A percentile compares a stretch with the other conserved stretches of the same genome.
Evolutionary conservation across 2,797 vertebrate species (phyloP).

Genomic region (Jordanella pulchra): DNA sequence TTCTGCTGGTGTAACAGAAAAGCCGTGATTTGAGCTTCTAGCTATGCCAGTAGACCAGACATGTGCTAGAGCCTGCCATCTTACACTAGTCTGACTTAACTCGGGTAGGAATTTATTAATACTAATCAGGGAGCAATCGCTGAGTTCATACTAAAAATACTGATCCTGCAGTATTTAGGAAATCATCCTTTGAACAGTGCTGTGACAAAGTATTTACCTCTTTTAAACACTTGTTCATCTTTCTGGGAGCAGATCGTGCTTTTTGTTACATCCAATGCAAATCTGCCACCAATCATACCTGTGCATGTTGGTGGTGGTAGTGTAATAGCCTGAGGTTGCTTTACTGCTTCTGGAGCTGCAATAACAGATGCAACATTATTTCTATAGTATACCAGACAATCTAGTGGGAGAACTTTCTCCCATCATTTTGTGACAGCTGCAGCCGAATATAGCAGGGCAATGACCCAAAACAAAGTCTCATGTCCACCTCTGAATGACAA

Average conservation of each 20-base stretch:
- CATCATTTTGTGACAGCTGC: background rate
- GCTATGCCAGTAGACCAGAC: conserved; percentile 21
- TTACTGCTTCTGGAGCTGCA: background rate
- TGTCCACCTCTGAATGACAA: background rate
- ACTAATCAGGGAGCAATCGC: conserved; percentile 10
- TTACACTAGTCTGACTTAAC: conserved; percentile 15
- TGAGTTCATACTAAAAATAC: conserved; percentile 1
- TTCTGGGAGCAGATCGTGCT: background rate
- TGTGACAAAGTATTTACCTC: background rate
- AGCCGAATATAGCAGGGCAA: too few relatives aligned
- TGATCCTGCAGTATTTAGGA: conserved; percentile 8
- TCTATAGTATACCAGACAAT: background rate
- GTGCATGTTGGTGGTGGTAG: background rate
- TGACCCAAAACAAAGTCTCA: background rate
- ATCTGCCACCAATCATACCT: background rate
- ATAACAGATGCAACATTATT: background rate
- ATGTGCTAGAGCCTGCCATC: conserved; percentile 18
- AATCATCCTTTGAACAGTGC: conserved; percentile 10
- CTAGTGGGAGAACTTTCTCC: too few relatives aligned
- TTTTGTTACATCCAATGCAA: background rate
- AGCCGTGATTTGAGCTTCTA: conserved; percentile 36
- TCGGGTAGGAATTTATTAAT: conserved; percentile 17
- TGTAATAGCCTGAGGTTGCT: background rate
- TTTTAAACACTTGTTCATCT: background rate
- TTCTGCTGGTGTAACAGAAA: conserved; percentile 53